phyloP scores from a whole-genome alignment of 2,113 vertebrate genomes.

The Melozone crissalis region DNA sequence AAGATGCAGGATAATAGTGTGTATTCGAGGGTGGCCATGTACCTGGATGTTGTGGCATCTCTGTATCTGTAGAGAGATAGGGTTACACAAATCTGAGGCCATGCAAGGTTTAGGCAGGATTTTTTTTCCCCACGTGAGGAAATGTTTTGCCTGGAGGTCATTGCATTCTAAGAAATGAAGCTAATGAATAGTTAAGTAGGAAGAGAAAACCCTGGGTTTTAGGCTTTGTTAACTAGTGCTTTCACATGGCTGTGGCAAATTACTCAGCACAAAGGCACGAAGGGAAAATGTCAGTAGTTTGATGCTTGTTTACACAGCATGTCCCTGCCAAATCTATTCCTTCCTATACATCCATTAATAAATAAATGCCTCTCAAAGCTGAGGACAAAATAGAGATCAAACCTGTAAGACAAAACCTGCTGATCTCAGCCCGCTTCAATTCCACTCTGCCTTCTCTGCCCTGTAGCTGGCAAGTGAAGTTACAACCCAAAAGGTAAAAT shows the following conservation, averaged over 20 bases:
- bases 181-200: neutral
- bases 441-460: neutral
- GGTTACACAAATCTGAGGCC: neutral
- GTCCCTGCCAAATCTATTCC: neutral
- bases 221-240: neutral
- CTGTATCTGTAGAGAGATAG: neutral
- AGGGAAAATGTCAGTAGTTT: neutral
- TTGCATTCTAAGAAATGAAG: neutral
- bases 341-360: conserved; percentile 2
- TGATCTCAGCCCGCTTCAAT: neutral
- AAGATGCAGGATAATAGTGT: neutral
- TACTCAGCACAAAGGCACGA: neutral
- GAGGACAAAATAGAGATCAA: neutral
- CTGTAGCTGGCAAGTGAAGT: neutral
- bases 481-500: neutral
- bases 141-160: neutral
- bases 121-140: neutral
- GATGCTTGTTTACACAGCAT: conserved; percentile 7
- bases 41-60: neutral
- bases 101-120: neutral
- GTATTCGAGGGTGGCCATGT: rapidly evolving
- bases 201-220: neutral
- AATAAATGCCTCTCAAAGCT: neutral
- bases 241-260: neutral
- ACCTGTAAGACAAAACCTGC: neutral